Evolutionary conservation across 2,888 invertebrate genomes (phyloP).

Genomic region (Agrotis clavis): DNA sequence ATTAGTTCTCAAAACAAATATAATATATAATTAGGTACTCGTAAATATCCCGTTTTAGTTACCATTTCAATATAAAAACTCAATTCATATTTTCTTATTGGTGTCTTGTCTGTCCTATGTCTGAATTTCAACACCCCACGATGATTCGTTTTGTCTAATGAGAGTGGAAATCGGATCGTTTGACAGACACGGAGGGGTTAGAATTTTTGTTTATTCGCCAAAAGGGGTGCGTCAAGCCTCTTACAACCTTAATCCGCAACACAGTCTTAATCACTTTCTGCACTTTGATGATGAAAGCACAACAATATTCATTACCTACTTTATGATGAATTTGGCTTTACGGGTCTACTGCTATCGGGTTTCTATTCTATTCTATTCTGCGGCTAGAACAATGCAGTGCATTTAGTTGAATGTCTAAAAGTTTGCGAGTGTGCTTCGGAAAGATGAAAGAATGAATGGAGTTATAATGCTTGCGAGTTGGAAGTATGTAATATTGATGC

Average conservation of each 20-base stretch:
- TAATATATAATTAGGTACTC: no score
- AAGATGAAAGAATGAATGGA: no score
- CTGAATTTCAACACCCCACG: background rate
- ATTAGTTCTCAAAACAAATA: no score
- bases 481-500: no score
- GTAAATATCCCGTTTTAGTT: no score
- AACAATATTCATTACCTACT: background rate
- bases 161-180: conserved; percentile 8
- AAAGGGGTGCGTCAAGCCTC: conserved; percentile 30
- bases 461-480: no score
- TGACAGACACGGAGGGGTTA: conserved; percentile 6
- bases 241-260: conserved; percentile 1
- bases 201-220: conserved; percentile 32
- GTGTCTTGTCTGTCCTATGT: background rate
- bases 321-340: background rate
- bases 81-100: no score
- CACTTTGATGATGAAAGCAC: background rate
- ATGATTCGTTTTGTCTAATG: background rate
- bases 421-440: no score
- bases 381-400: background rate
- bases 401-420: background rate
- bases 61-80: no score
- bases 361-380: no score
- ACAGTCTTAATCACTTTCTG: background rate
- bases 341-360: no score